phyloP scores from a whole-genome alignment of 2,113 vertebrate species.

The Ageneiosus marmoratus region DNA sequence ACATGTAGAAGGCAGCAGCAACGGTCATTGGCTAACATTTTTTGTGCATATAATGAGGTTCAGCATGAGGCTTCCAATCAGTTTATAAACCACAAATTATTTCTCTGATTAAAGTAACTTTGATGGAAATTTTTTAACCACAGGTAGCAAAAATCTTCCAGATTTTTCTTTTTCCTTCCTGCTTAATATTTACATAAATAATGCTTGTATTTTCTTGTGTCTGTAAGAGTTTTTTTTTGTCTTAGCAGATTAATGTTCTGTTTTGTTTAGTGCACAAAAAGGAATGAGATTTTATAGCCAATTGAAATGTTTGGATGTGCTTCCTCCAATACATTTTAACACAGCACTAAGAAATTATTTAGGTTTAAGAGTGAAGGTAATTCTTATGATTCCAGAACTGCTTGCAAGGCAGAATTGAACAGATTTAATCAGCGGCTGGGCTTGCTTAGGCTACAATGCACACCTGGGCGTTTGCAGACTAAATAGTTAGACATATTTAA shows the following conservation, averaged over 20 bases:
- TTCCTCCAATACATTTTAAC: conserved; percentile 74
- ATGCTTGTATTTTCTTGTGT: neutral
- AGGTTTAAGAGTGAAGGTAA: conserved; percentile 57
- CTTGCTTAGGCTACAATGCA: conserved; percentile 61
- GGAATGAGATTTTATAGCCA: conserved; percentile 71
- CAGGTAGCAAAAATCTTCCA: neutral
- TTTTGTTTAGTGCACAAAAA: conserved; percentile 56
- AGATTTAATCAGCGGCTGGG: conserved; percentile 54
- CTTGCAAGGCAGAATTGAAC: conserved; percentile 49
- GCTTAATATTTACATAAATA: conserved; percentile 8
- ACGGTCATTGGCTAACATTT: neutral
- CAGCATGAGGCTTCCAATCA: neutral
- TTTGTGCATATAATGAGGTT: neutral
- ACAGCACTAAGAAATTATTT: conserved; percentile 63
- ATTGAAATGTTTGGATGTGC: conserved; percentile 69
- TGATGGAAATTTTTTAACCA: neutral
- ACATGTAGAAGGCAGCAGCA: neutral
- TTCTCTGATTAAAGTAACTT: conserved; percentile 23
- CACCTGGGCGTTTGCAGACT: conserved; percentile 57
- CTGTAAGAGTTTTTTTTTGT: conserved; percentile 14
- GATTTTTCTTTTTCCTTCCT: neutral
- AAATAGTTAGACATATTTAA: conserved; percentile 59
- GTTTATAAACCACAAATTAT: conserved; percentile 20
- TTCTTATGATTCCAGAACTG: conserved; percentile 67
- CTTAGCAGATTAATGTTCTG: conserved; percentile 31